Conservation (phyloP, 2,888 invertebrate species). For the Eupsilia transversa region DNA sequence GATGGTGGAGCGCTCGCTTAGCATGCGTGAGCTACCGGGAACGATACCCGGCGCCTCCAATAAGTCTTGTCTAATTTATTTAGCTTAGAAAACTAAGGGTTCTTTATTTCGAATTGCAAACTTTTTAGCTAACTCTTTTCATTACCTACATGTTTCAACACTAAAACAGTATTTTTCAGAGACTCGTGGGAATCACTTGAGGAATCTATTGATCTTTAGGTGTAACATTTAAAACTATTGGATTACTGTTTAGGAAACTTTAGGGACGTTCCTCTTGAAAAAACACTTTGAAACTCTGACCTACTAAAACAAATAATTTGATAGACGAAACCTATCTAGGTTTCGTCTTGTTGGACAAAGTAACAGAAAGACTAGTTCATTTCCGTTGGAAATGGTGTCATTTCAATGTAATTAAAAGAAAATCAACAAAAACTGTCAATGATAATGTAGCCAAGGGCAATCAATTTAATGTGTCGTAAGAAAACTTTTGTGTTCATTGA, state of each 20-base stretch:
- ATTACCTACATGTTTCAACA: not conserved
- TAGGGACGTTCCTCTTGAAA: not conserved
- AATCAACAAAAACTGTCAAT: not conserved
- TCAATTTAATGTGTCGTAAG: no score
- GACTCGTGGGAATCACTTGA: not conserved
- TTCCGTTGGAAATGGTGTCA: not conserved
- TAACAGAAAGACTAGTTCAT: not conserved
- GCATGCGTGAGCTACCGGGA: slow-evolving; percentile 90
- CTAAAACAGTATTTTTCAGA: not conserved
- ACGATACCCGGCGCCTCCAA: slow-evolving; percentile 72
- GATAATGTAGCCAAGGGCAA: not conserved
- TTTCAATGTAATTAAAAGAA: not conserved
- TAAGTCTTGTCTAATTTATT: not conserved
- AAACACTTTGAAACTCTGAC: not conserved
- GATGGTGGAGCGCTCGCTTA: slow-evolving; percentile 88
- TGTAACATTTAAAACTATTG: not conserved
- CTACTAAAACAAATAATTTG: slow-evolving; percentile 1
- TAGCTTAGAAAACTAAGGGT: not conserved
- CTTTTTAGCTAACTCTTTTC: not conserved
- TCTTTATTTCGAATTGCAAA: not conserved
- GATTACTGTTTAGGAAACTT: slow-evolving; percentile 5
- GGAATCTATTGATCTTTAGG: not conserved
- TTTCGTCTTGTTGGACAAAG: not conserved
- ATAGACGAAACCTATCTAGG: not conserved
- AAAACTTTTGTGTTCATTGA: not conserved